phyloP scores from a whole-genome alignment of 2,888 invertebrate genomes.

The Adineta ricciae region DNA sequence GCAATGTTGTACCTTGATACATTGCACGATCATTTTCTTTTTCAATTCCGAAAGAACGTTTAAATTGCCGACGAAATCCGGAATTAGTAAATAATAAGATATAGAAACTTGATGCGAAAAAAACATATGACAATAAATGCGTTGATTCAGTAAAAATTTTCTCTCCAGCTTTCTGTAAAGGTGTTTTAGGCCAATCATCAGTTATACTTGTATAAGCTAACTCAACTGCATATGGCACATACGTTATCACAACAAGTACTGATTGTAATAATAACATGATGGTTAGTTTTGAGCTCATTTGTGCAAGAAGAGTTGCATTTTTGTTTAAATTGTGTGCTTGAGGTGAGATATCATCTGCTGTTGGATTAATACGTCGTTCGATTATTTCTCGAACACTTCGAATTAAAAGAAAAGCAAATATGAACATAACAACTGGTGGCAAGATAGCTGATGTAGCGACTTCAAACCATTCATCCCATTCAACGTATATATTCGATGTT shows the following conservation, averaged over 20 bases:
- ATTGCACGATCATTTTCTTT: too few species aligned
- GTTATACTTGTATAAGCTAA: background rate
- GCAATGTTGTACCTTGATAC: too few species aligned
- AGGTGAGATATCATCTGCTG: too few species aligned
- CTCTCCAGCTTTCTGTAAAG: background rate
- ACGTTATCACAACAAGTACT: background rate
- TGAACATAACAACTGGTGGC: too few species aligned
- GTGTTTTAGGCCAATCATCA: background rate
- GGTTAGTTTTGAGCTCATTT: background rate
- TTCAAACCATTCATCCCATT: too few species aligned
- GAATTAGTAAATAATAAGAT: background rate
- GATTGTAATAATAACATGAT: background rate
- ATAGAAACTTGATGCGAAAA: background rate
- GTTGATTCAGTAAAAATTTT: background rate
- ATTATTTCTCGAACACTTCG: too few species aligned
- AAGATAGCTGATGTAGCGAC: too few species aligned
- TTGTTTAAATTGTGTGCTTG: too few species aligned
- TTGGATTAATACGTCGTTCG: too few species aligned
- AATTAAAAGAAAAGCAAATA: too few species aligned
- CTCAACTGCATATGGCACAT: background rate
- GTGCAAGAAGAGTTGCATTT: too few species aligned
- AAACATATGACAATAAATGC: background rate
- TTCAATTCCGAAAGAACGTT: background rate
- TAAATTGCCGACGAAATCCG: background rate
- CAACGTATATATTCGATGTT: too few species aligned